phyloP scores from a whole-genome alignment of 2,888 invertebrate genomes.

The Lasioglossum villosulum region DNA sequence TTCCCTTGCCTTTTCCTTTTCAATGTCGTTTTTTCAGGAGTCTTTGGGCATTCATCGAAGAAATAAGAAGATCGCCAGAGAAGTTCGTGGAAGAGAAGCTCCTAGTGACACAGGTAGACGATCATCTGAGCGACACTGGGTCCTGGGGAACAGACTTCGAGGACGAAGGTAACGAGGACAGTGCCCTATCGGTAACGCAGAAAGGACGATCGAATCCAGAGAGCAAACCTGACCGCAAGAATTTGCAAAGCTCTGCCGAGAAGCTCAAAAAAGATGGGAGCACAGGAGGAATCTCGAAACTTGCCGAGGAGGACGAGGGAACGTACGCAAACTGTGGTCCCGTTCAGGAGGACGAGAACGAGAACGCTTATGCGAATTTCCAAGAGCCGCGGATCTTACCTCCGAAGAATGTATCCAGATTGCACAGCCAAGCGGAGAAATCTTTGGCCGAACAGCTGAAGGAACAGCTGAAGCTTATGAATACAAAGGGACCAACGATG shows the following conservation, averaged over 20 bases:
- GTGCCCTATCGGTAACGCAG: background rate
- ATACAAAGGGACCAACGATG: slow-evolving; percentile 62
- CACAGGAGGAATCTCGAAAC: slow-evolving; percentile 4
- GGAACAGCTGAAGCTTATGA: slow-evolving; percentile 74
- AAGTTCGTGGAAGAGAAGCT: slow-evolving; percentile 71
- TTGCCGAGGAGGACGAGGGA: slow-evolving; percentile 61
- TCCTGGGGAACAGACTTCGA: slow-evolving; percentile 83
- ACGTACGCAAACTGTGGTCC: slow-evolving; percentile 78
- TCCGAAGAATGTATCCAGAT: slow-evolving; percentile 67
- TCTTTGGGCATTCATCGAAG: slow-evolving; percentile 79
- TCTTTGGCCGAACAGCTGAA: slow-evolving; percentile 75
- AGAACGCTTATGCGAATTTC: slow-evolving; percentile 66
- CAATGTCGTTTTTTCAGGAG: slow-evolving; percentile 66
- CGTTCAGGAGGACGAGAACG: slow-evolving; percentile 52
- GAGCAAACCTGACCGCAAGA: background rate
- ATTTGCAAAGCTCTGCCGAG: background rate
- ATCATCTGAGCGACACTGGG: slow-evolving; percentile 75
- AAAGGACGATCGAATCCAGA: slow-evolving; percentile 24
- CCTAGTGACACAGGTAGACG: slow-evolving; percentile 49
- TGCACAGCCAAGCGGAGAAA: slow-evolving; percentile 65
- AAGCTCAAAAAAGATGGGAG: background rate
- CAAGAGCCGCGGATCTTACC: slow-evolving; percentile 37
- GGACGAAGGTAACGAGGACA: slow-evolving; percentile 76
- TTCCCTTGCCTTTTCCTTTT: background rate
- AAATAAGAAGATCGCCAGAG: slow-evolving; percentile 76